phyloP scores from a whole-genome alignment of 2,888 invertebrate genomes.

The Dryocosmus kuriphilus region DNA sequence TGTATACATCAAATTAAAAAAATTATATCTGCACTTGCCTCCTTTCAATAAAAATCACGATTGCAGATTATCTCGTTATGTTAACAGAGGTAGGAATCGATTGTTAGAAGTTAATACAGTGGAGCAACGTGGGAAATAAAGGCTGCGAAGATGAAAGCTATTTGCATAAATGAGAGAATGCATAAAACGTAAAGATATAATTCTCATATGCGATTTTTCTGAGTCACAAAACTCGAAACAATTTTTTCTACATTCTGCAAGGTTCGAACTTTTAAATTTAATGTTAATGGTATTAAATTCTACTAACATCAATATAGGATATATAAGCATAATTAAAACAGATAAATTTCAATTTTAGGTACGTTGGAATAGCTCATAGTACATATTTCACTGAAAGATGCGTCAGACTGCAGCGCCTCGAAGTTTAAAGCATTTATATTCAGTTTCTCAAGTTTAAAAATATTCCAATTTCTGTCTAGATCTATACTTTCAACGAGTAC shows the following conservation, averaged over 20 bases:
- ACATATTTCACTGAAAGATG: background rate
- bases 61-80: background rate
- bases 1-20: no score
- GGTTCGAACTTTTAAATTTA: no score
- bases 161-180: conserved; percentile 9
- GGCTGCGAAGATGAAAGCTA: background rate
- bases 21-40: background rate
- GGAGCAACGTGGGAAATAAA: conserved; percentile 11
- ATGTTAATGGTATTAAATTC: no score
- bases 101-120: background rate
- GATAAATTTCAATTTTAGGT: background rate
- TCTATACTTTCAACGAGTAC: background rate
- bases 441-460: background rate
- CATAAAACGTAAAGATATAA: background rate
- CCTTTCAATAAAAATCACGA: background rate
- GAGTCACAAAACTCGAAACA: background rate
- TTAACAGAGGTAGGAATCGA: conserved; percentile 5
- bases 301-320: no score
- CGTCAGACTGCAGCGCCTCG: background rate
- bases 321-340: no score
- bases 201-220: background rate
- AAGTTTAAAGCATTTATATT: background rate
- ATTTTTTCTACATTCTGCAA: background rate
- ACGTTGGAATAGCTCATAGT: background rate
- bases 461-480: background rate